A percentile compares a stretch with the other conserved stretches of the same genome.
Evolutionary conservation across 2,113 vertebrate species (phyloP).

Genomic region (Polypterus bichir): DNA sequence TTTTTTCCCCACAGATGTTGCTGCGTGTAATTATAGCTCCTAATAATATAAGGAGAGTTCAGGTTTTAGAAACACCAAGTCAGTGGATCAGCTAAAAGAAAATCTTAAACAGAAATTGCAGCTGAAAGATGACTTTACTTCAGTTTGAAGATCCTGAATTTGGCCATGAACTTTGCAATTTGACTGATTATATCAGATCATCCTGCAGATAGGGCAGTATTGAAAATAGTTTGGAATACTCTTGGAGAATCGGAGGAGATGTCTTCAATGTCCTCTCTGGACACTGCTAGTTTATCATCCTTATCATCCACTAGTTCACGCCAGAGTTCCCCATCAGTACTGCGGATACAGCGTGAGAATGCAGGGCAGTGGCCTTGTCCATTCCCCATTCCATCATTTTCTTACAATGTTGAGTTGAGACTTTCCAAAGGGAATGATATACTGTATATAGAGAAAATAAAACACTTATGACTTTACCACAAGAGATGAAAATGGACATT

Average conservation of each 20-base stretch:
- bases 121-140: conserved; percentile 14
- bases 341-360: conserved; percentile 9
- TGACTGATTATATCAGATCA: conserved; percentile 14
- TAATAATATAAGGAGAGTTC: conserved; percentile 4
- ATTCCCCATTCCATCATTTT: conserved; percentile 17
- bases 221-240: conserved; percentile 6
- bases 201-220: conserved; percentile 1
- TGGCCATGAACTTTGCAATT: conserved; percentile 13
- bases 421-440: conserved; percentile 14
- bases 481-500: background rate
- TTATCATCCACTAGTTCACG: background rate
- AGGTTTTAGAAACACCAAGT: background rate
- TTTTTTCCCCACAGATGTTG: background rate
- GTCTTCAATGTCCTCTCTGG: too few species aligned
- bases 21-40: conserved; percentile 10
- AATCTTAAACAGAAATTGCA: conserved; percentile 1
- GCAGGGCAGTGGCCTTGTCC: conserved; percentile 14
- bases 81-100: conserved; percentile 1
- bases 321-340: background rate
- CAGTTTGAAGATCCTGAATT: conserved; percentile 22
- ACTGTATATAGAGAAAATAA: conserved; percentile 13
- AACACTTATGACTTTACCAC: conserved; percentile 8
- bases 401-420: conserved; percentile 11
- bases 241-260: background rate
- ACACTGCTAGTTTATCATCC: background rate